Base-by-base conservation (phyloP, 2,797 vertebrate genomes). In the Sebastes steindachneri region DNA sequence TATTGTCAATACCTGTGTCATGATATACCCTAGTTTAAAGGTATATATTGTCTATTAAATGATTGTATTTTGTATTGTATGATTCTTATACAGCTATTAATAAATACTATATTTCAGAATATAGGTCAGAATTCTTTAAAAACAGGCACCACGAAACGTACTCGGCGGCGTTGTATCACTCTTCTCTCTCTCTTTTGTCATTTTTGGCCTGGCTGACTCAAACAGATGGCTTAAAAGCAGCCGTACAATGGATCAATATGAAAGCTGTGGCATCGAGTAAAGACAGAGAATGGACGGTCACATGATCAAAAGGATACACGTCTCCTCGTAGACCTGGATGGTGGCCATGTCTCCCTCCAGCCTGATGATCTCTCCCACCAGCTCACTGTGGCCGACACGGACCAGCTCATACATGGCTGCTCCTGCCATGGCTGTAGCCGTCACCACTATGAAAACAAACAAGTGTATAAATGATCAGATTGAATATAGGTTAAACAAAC, bases 291-390 rank as follows among this genome's bases (percentile, higher is more conserved):
- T 15, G 4, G 45, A 33, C 23, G 3, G 37, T 8, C 17, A 25
- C 3, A 1, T 51, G 48, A 2, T 63, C 63, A 63, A 88, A 96
- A 98, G 96, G 98, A 99, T 99, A 99, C 98, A 99, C 0, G 98
- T 99, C 95, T 99, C 98, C 93, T 99, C 98, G n/a, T 99, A 99
- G 84, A 99, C 98, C 92, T 99, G 98, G 86, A 99, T 98, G 75
- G 98, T 99, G 64, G 98, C 98, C 97, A 99, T 97, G 88, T 99
- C 98, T 15, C 98, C 98, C 91, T 99, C 98, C 93, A 99, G 80
- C 19, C 98, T 95, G 93, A 99, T 99, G 62, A 99, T 99, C 91
- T 99, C 98, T 85, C 98, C 98, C 58, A 99, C 98, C 89, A 99
- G 95, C 67, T 99, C 98, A 0, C 96, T 96, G 95, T 99, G 98